phyloP scores from a whole-genome alignment of 2,113 vertebrate genomes.

The Tragelaphus scriptus region DNA sequence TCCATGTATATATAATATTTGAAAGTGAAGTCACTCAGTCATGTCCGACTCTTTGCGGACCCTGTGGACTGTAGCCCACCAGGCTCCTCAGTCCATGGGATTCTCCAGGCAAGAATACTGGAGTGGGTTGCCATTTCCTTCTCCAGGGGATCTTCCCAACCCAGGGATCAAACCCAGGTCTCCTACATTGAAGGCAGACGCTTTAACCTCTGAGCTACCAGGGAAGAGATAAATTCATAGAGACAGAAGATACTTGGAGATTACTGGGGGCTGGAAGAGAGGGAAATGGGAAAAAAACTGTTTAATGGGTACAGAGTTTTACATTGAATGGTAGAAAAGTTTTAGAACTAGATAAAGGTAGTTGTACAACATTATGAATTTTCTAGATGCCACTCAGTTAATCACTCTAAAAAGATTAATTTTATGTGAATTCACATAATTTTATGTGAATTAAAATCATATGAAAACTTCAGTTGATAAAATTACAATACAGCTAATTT shows the following conservation, averaged over 20 bases:
- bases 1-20: background rate
- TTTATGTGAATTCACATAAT: background rate
- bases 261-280: background rate
- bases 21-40: too few relatives aligned
- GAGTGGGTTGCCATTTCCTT: too few relatives aligned
- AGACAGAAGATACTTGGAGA: background rate
- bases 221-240: background rate
- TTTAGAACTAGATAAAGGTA: background rate
- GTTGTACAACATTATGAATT: background rate
- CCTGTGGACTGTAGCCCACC: too few relatives aligned
- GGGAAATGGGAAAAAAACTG: background rate
- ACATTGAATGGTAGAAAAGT: background rate
- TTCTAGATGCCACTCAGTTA: background rate
- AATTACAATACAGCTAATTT: background rate
- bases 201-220: too few relatives aligned
- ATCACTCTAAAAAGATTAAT: background rate
- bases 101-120: too few relatives aligned
- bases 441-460: background rate
- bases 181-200: too few relatives aligned
- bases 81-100: too few relatives aligned
- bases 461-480: background rate
- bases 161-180: too few relatives aligned
- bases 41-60: too few relatives aligned
- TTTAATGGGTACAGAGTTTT: background rate
- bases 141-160: too few relatives aligned